Evolutionary conservation across 2,888 invertebrate species (phyloP).

Genomic region (Perizoma affinitatum): DNA sequence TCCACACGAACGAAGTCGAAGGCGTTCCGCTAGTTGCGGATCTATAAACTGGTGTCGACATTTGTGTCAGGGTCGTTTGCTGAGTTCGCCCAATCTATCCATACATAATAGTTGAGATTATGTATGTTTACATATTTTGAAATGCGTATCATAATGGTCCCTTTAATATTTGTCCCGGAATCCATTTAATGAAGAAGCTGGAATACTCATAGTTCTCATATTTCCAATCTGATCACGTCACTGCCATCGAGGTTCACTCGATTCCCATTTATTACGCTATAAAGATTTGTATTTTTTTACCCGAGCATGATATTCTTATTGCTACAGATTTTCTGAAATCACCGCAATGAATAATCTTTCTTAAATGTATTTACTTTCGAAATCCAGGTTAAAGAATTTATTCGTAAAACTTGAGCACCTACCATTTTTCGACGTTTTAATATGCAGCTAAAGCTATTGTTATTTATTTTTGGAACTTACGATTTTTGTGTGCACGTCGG

Average conservation of each 20-base stretch:
- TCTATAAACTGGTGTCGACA: too few species aligned
- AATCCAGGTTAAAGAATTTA: slow-evolving; percentile 25
- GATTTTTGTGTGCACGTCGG: slow-evolving; percentile 71
- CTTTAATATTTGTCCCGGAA: not conserved
- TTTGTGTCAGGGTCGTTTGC: too few species aligned
- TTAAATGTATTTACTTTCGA: slow-evolving; percentile 28
- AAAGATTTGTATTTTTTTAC: slow-evolving; percentile 51
- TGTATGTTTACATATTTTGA: too few species aligned
- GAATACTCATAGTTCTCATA: slow-evolving; percentile 51
- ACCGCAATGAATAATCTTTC: slow-evolving; percentile 23
- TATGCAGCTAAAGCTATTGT: slow-evolving; percentile 39
- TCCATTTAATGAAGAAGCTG: slow-evolving; percentile 43
- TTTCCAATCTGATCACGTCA: slow-evolving; percentile 62
- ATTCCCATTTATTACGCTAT: slow-evolving; percentile 62
- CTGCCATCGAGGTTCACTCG: slow-evolving; percentile 60
- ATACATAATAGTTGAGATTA: too few species aligned
- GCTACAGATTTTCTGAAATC: slow-evolving; percentile 23
- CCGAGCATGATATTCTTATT: slow-evolving; percentile 35
- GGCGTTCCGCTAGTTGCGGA: too few species aligned
- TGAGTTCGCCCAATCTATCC: too few species aligned
- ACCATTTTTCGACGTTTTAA: not conserved
- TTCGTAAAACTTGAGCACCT: slow-evolving; percentile 19
- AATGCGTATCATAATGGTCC: too few species aligned
- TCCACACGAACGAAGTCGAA: too few species aligned
- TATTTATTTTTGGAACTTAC: slow-evolving; percentile 42